Evolutionary conservation across 2,888 invertebrate species (phyloP).

Genomic region (Brenthis ino): DNA sequence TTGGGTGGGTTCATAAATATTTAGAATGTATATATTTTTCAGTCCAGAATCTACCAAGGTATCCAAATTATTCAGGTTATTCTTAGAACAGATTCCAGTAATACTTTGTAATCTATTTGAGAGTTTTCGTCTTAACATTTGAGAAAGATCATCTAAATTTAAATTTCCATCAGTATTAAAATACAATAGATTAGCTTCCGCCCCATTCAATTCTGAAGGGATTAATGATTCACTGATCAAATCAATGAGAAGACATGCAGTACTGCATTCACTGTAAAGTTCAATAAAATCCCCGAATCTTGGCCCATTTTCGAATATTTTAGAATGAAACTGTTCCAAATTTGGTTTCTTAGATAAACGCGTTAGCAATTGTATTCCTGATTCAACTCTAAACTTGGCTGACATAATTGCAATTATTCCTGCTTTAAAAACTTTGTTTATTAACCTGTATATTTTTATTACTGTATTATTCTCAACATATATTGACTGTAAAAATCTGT

Average conservation of each 20-base stretch:
- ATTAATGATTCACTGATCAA: slow-evolving; percentile 62
- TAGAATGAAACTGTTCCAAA: slow-evolving; percentile 70
- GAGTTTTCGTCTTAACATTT: slow-evolving; percentile 46
- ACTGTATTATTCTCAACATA: too few relatives aligned
- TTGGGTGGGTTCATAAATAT: slow-evolving; percentile 69
- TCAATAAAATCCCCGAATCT: slow-evolving; percentile 64
- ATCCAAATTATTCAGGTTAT: slow-evolving; percentile 40
- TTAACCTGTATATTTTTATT: background rate
- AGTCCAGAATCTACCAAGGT: slow-evolving; percentile 47
- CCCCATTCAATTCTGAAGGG: slow-evolving; percentile 51
- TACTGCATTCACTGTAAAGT: slow-evolving; percentile 54
- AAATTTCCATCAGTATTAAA: slow-evolving; percentile 73
- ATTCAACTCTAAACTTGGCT: slow-evolving; percentile 71
- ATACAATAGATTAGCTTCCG: slow-evolving; percentile 59
- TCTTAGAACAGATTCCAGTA: slow-evolving; percentile 4
- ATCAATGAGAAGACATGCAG: slow-evolving; percentile 58
- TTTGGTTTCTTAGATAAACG: slow-evolving; percentile 72
- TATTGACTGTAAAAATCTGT: too few relatives aligned
- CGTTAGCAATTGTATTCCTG: slow-evolving; percentile 82
- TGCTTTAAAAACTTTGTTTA: background rate
- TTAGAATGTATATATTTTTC: slow-evolving; percentile 56
- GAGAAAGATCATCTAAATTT: slow-evolving; percentile 50
- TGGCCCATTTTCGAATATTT: slow-evolving; percentile 67
- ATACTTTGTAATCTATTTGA: background rate
- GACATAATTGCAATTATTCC: slow-evolving; percentile 36